Conservation (phyloP, 2,797 vertebrate genomes). For the Sternotherus odoratus region DNA sequence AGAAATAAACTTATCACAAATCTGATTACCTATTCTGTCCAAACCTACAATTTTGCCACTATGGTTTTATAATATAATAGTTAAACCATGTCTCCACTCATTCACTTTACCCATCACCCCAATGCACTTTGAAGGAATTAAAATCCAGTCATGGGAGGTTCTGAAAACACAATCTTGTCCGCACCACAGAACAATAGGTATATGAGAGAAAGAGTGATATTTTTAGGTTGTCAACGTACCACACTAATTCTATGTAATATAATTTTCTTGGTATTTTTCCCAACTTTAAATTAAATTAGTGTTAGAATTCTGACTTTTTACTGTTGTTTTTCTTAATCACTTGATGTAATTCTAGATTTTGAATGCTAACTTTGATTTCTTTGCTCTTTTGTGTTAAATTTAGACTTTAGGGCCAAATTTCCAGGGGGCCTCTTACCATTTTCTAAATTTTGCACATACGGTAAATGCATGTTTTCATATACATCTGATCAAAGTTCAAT, state of each 20-base stretch:
- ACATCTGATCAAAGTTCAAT: neutral
- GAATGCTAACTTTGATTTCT: neutral
- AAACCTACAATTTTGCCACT: neutral
- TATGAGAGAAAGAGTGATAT: neutral
- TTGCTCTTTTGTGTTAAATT: neutral
- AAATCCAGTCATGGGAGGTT: neutral
- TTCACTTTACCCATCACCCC: neutral
- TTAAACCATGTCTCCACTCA: neutral
- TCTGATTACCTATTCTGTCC: rapidly evolving
- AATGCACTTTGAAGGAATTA: neutral
- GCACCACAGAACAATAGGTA: neutral
- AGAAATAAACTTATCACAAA: neutral
- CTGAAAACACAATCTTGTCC: neutral
- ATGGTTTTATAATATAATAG: neutral
- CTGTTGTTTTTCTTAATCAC: neutral
- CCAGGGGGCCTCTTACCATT: neutral
- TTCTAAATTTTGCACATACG: neutral
- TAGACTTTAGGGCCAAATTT: neutral
- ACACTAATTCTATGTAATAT: neutral
- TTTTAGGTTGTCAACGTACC: neutral
- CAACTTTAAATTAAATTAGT: neutral
- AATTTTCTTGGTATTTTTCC: no score
- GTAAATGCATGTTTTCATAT: neutral
- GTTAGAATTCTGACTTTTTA: neutral
- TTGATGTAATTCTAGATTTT: neutral